phyloP scores from a whole-genome alignment of 2,888 invertebrate genomes.

The Drosophila mimetica region DNA sequence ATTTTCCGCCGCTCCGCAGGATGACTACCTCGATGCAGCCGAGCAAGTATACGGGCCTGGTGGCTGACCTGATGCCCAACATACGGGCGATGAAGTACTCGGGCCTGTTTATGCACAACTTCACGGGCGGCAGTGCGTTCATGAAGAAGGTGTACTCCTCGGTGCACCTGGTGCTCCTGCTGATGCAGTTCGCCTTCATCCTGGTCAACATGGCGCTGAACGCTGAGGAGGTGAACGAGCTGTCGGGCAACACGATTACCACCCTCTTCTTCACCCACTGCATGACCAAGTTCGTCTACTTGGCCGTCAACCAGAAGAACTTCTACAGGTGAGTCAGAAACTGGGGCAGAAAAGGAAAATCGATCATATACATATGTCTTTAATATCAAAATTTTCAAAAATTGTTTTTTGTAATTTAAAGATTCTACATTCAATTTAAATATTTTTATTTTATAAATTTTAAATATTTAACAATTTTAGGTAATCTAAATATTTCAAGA shows the following conservation, averaged over 20 bases:
- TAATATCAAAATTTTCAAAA: no score
- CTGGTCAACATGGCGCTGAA: slow-evolving; percentile 89
- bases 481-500: no score
- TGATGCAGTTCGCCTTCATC: slow-evolving; percentile 87
- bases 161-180: slow-evolving; percentile 87
- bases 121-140: slow-evolving; percentile 87
- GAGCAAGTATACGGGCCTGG: slow-evolving; percentile 87
- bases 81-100: slow-evolving; percentile 91
- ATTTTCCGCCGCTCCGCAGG: slow-evolving; percentile 15
- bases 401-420: no score
- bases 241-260: slow-evolving; percentile 92
- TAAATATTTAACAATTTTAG: no score
- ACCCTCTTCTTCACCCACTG: slow-evolving; percentile 92
- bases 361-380: no score
- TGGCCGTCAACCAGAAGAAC: slow-evolving; percentile 89
- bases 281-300: slow-evolving; percentile 90
- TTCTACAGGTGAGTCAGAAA: slow-evolving; percentile 88
- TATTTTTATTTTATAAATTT: no score
- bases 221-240: slow-evolving; percentile 90
- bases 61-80: slow-evolving; percentile 93
- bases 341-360: no score
- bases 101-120: slow-evolving; percentile 93
- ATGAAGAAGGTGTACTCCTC: slow-evolving; percentile 87
- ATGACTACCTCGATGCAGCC: slow-evolving; percentile 76
- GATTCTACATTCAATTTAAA: no score